Evolutionary conservation across 92 coral and sea anemone genomes (phyloP).

Genomic region (Pocillopora grandis): DNA sequence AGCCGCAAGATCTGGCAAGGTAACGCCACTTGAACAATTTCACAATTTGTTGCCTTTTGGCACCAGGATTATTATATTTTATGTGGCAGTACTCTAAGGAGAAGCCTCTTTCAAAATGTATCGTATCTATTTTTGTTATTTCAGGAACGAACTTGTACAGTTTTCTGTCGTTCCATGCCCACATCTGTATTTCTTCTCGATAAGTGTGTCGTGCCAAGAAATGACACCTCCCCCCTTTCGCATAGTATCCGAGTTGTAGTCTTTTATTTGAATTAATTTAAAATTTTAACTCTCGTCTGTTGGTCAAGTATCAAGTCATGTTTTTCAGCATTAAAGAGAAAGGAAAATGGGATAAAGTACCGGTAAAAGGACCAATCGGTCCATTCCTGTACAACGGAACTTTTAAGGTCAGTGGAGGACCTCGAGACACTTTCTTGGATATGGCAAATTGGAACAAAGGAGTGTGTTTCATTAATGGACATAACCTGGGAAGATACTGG

Average conservation of each 20-base stretch:
- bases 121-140: too few species aligned
- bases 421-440: slow-evolving; percentile 80
- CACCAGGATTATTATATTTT: neutral
- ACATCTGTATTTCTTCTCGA: too few species aligned
- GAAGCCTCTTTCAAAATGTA: too few species aligned
- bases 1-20: slow-evolving; percentile 57
- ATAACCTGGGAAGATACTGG: slow-evolving; percentile 96
- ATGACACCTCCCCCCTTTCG: too few species aligned
- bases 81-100: neutral
- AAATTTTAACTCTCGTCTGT: neutral
- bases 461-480: slow-evolving; percentile 88
- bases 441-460: slow-evolving; percentile 92
- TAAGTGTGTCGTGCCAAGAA: too few species aligned
- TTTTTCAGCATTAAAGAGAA: neutral
- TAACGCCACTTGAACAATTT: slow-evolving; percentile 6
- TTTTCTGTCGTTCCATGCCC: too few species aligned
- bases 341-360: slow-evolving; percentile 25
- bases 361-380: slow-evolving; percentile 9
- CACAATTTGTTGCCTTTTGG: neutral
- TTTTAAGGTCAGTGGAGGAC: slow-evolving; percentile 62
- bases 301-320: slow-evolving; percentile 3
- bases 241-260: too few species aligned
- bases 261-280: too few species aligned
- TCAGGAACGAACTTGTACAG: too few species aligned
- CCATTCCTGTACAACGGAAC: slow-evolving; percentile 76